Evolutionary conservation across 35 echinoderm and acorn worm genomes (phyloP), one percentile per base, ranked within the genome.

Genomic region (Acanthaster planci): DNA sequence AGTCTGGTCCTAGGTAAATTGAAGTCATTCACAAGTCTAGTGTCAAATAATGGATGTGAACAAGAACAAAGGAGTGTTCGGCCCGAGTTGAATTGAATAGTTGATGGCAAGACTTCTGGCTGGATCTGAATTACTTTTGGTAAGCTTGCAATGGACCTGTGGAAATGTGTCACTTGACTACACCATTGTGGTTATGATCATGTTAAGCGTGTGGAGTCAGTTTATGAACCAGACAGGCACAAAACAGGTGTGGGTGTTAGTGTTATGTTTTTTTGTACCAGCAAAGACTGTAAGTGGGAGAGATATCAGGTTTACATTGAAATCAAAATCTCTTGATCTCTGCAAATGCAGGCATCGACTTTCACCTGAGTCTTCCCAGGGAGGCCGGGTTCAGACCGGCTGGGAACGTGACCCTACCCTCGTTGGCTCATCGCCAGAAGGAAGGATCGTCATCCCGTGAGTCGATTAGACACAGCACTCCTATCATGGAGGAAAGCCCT

Each of bases 401-500:
- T 5, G 82, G 58, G 38, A 77, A 60, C 32, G 40, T 55, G 30
- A 82, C 87, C 6, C 47, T 60, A 27, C 60, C 67, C 40, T 50
- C 53, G 7, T 17, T 85, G 53, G 52, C 37, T 21, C 68, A 77
- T 39, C 54, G 39, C 39, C 57, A 81, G 38, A 68, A 83, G 16
- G 8, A 36, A 35, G 21, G 42, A 23, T 44, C 52, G 30, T 64
- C 78, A 67, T 77, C 77, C 10, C 40, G 86, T 0, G 42, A 47
- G 17, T 80, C 87, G 12, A 34, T 72, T 26, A 60, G 87, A 83
- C 87, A 89, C 52, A 89, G 87, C 35, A 89, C 87, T 22, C 87
- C 87, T 39, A 84, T 84, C 4, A 81, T 35, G 52, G 87, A 84
- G 17, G 75, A 86, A 14, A 87, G 39, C 19, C n/a, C 34, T 27